These are phyloP conservation scores for Pholis gunnellus DNA, from an alignment of 2,113 vertebrate species.

Conservation along the genomic window DNA sequence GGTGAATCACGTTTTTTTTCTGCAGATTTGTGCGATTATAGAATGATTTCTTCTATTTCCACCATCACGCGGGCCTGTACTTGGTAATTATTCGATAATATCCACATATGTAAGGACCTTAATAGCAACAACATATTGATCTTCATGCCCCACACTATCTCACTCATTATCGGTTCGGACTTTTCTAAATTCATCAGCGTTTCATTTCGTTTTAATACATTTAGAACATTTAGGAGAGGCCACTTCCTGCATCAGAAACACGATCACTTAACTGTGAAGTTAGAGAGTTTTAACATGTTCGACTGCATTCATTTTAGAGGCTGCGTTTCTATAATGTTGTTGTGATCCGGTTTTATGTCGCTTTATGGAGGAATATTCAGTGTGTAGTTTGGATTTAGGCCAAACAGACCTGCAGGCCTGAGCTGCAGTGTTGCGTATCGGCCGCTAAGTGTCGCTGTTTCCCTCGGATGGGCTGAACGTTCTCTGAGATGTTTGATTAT, in stretches of 20 bases:
- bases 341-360: background rate
- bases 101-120: no score
- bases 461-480: background rate
- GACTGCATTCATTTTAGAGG: background rate
- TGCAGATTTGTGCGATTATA: background rate
- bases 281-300: background rate
- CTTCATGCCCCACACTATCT: no score
- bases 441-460: conserved; percentile 76
- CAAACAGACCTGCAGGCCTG: conserved; percentile 35
- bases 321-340: fast-evolving
- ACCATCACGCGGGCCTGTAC: background rate
- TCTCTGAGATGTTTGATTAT: background rate
- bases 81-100: background rate
- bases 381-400: conserved; percentile 38
- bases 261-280: background rate
- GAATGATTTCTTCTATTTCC: background rate
- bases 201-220: background rate
- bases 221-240: background rate
- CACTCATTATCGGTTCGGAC: background rate
- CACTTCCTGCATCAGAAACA: background rate
- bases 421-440: background rate
- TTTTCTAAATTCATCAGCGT: background rate
- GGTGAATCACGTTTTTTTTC: background rate
- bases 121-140: background rate
- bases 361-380: background rate